Evolutionary conservation across 2,113 vertebrate genomes (phyloP), one percentile per base, ranked within the genome.

Genomic region (Ranitomeya variabilis): DNA sequence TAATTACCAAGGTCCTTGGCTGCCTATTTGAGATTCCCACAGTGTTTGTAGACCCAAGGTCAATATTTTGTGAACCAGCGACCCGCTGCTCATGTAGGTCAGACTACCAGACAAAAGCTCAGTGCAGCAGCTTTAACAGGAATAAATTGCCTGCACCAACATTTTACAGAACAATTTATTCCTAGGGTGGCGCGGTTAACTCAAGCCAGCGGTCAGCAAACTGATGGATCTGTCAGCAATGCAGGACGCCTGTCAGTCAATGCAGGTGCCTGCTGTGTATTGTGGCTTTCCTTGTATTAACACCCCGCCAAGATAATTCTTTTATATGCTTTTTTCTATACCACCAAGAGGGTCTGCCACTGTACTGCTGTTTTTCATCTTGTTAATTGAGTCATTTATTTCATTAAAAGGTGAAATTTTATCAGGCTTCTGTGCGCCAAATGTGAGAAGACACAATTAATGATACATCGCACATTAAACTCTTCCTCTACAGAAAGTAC

Each of bases 351-450:
- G 94, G 94, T 90, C 92, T 94, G 94, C 95, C 93, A 94, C 94
- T 92, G 88, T 92, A 92, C 91, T 92, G 95, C 95, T 94, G 93
- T 92, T 94, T 95, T 95, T 95, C 93, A 94, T 95, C 95, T 94
- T 94, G 94, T 96, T 96, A 97, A 96, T 96, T 97, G 95, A 97
- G 95, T 95, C 95, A 96, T 97, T 97, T 96, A 95, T 96, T 96
- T 95, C 80, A 83, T 95, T 96, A 96, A 96, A 95, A 96, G 94
- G 95, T 95, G 94, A 94, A 94, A 94, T 94, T 95, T 93, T 93
- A 95, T 94, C 95, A 91, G 94, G 93, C 92, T 92, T 92, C 37
- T 91, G 69, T 73, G 83, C 91, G 94, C 93, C 94, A 93, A 95
- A 93, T 93, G 93, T 90, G 92, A 92, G 93, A 92, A 94, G 94